These are phyloP conservation scores for Craterocephalus amniculus DNA, from an alignment of 2,797 vertebrate species.

Conservation along the genomic window DNA sequence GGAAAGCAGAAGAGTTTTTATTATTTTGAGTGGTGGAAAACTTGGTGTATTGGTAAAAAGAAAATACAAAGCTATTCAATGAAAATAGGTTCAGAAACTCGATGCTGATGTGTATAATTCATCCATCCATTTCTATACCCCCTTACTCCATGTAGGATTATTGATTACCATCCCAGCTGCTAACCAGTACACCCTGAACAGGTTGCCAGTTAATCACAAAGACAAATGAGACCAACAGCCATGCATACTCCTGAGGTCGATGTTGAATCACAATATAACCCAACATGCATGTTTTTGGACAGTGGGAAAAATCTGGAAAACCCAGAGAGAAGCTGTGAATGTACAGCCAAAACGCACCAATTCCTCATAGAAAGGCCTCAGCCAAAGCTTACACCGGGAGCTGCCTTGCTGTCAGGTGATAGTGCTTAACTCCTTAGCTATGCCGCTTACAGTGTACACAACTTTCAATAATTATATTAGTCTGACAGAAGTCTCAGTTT, in stretches of 20 bases:
- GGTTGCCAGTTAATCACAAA: no score
- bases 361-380: background rate
- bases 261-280: background rate
- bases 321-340: no score
- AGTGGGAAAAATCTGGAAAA: background rate
- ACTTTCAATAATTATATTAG: background rate
- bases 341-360: background rate
- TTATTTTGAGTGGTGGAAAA: background rate
- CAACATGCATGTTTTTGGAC: background rate
- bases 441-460: no score
- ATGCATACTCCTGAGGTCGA: background rate
- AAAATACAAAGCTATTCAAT: background rate
- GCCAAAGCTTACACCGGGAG: background rate
- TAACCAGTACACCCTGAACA: no score
- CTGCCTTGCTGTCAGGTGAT: no score
- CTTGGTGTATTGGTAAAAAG: background rate
- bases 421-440: no score
- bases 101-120: background rate
- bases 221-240: background rate
- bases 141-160: no score
- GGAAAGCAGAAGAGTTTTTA: background rate
- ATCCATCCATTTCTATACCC: no score
- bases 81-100: background rate
- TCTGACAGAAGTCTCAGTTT: slow-evolving; percentile 2
- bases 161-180: no score